These are phyloP conservation scores for Hemicordylus capensis DNA, from an alignment of 2,113 vertebrate species.

Conservation along the genomic window DNA sequence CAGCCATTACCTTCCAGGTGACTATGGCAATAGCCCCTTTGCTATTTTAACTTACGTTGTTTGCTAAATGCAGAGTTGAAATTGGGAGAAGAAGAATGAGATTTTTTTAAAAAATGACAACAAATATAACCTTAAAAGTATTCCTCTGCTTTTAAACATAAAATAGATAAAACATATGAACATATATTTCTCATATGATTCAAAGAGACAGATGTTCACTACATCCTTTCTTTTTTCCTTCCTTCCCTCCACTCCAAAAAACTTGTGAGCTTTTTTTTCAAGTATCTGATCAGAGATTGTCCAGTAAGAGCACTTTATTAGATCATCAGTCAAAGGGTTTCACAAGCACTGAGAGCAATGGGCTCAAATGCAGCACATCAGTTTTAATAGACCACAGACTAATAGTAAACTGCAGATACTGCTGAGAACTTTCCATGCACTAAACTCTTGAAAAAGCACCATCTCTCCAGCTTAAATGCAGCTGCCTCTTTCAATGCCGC, in stretches of 20 bases:
- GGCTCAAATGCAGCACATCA: constrained; percentile 84
- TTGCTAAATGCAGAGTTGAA: constrained; percentile 35
- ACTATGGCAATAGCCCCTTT: constrained; percentile 46
- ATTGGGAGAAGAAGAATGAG: constrained; percentile 58
- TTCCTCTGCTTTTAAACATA: neutral
- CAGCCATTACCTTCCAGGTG: constrained; percentile 77
- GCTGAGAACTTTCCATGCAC: constrained; percentile 88
- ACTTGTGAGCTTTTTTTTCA: constrained; percentile 60
- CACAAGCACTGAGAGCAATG: constrained; percentile 83
- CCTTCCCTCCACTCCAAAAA: constrained; percentile 51
- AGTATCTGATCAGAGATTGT: constrained; percentile 87
- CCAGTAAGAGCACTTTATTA: constrained; percentile 88
- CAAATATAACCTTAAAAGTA: constrained; percentile 45
- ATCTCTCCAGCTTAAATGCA: constrained; percentile 89
- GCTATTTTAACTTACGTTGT: neutral
- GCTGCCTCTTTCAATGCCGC: constrained; percentile 88
- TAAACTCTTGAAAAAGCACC: constrained; percentile 88
- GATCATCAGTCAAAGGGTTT: constrained; percentile 87
- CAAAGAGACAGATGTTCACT: constrained; percentile 53
- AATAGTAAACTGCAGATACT: constrained; percentile 85
- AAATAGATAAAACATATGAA: constrained; percentile 38
- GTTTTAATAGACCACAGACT: constrained; percentile 83
- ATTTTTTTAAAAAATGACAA: neutral
- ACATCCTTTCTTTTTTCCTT: constrained; percentile 35
- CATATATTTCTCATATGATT: constrained; percentile 41